Evolutionary conservation across 2,797 vertebrate species (phyloP).

Genomic region (Lagorchestes hirsutus): DNA sequence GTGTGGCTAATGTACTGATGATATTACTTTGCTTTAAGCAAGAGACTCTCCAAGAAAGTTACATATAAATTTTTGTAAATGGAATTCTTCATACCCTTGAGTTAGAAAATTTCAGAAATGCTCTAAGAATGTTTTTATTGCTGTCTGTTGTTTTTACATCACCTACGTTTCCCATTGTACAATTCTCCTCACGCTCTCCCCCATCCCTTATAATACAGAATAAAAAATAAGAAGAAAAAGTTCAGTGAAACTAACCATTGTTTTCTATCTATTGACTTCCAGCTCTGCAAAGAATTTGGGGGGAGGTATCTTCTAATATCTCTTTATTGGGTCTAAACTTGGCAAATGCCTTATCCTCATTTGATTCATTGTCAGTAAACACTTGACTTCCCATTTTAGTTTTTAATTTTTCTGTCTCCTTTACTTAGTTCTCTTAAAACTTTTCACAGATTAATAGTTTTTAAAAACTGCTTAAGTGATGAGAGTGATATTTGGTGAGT

Average conservation of each 20-base stretch:
- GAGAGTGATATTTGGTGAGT: not conserved
- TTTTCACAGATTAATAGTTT: not conserved
- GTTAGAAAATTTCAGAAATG: not conserved
- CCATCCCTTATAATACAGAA: not conserved
- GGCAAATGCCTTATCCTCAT: not conserved
- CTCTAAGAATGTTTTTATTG: not conserved
- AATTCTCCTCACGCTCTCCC: not conserved
- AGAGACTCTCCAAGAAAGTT: slow-evolving; percentile 20
- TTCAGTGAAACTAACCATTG: not conserved
- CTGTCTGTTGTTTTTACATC: not conserved
- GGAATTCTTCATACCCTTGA: not conserved
- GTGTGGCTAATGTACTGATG: not conserved
- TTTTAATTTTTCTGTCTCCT: not conserved
- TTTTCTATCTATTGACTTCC: not conserved
- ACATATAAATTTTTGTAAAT: not conserved
- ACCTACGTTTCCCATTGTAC: not conserved
- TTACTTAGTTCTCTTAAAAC: not conserved
- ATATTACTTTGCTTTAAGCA: not conserved
- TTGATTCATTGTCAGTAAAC: not conserved
- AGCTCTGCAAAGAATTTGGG: not conserved
- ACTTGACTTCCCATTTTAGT: not conserved
- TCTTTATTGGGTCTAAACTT: not conserved
- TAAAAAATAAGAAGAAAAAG: not conserved
- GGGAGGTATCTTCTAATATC: not conserved
- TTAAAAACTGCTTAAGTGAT: not conserved